phyloP scores from a whole-genome alignment of 2,113 vertebrate genomes.

The Puma concolor region DNA sequence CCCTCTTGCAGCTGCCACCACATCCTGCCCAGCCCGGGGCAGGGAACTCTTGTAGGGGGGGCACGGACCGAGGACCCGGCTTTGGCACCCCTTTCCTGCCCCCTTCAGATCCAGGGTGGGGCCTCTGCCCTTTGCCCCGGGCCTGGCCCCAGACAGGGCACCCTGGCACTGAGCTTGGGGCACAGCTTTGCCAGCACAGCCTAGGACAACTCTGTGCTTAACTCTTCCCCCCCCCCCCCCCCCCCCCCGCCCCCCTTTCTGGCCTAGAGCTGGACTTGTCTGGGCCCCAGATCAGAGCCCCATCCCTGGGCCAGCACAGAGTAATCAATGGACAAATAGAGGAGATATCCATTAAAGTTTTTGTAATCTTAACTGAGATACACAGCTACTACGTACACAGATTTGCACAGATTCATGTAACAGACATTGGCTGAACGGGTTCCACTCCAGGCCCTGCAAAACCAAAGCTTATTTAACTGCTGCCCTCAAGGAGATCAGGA shows the following conservation, averaged over 20 bases:
- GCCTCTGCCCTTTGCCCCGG: conserved; percentile 63
- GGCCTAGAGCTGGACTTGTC: not conserved
- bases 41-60: conserved; percentile 59
- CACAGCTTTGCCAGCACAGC: not conserved
- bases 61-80: conserved; percentile 61
- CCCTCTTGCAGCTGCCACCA: conserved; percentile 79
- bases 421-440: not conserved
- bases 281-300: not conserved
- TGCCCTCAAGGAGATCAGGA: not conserved
- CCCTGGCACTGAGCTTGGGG: not conserved
- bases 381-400: not conserved
- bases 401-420: not conserved
- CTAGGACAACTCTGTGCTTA: not conserved
- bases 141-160: conserved; percentile 11
- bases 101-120: conserved; percentile 58
- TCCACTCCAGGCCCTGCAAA: not conserved
- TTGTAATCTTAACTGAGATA: not conserved
- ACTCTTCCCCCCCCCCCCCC: not conserved
- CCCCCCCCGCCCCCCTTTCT: not conserved
- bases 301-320: not conserved
- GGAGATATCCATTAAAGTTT: not conserved
- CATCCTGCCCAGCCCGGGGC: conserved; percentile 75
- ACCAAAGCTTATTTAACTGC: not conserved
- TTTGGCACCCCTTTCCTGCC: conserved; percentile 55
- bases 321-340: not conserved